Conservation (phyloP, 2,113 vertebrate species). For the Manacus vitellinus region DNA sequence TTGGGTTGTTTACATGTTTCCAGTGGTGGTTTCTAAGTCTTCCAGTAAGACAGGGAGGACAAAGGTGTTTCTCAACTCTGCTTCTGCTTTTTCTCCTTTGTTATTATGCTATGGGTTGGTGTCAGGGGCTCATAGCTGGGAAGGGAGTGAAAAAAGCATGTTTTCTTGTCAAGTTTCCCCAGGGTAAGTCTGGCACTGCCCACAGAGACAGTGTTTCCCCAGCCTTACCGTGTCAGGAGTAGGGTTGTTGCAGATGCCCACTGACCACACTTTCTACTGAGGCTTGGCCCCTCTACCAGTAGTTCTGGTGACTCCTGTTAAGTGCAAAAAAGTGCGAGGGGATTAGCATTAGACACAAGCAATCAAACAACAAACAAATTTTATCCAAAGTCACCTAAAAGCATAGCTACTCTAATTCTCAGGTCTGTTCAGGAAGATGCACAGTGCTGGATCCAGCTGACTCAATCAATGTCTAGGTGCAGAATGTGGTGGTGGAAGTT, state of each 20-base stretch:
- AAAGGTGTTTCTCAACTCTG: not conserved
- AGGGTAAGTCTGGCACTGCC: not conserved
- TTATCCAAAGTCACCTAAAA: not conserved
- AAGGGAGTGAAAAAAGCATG: not conserved
- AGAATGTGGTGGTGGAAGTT: not conserved
- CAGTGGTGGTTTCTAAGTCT: not conserved
- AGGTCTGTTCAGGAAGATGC: not conserved
- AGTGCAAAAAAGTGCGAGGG: not conserved
- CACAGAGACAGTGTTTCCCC: not conserved
- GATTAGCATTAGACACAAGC: not conserved
- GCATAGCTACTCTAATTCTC: not conserved
- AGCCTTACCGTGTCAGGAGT: not conserved
- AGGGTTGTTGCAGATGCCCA: not conserved
- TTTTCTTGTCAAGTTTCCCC: not conserved
- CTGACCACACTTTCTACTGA: not conserved
- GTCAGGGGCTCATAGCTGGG: not conserved
- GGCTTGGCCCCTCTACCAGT: not conserved
- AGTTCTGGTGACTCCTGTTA: not conserved
- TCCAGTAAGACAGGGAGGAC: not conserved
- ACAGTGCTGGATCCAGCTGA: not conserved
- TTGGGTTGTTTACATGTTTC: not conserved
- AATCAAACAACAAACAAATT: not conserved
- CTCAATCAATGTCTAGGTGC: not conserved
- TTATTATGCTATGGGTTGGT: not conserved
- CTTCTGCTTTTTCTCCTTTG: not conserved